Base-by-base conservation (phyloP, 2,797 vertebrate genomes). In the Smutsia gigantea region DNA sequence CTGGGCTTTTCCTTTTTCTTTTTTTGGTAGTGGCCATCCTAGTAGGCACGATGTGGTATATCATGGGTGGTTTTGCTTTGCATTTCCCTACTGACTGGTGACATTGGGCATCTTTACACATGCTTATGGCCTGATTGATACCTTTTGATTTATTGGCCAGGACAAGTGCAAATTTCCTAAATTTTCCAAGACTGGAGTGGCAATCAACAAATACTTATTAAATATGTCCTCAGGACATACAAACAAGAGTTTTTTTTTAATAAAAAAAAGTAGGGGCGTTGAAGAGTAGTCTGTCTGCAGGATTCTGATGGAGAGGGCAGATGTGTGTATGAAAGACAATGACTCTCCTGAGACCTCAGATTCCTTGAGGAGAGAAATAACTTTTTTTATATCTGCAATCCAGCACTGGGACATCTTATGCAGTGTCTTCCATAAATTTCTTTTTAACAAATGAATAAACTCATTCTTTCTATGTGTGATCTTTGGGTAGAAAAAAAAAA, bases 381-480 rank as follows among this genome's bases (percentile, higher is more conserved):
- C 39, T 66, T 77, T 63, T 39, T 64, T 46, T 11, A 34, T 72
- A 23, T 12, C 2, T 49, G 19, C 18, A 9, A 23, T 88, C n/a
- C 39, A 92, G 68, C 29, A 72, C 2, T 66, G 46, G 31, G n/a
- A 64, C 31, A 31, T 72, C 49, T 72, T 94, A 81, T 59, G 18
- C 13, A 11, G 14, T 72, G 59, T 15, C 64, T 96, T 93, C 87
- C 51, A 77, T 57, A 90, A 86, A 75, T 89, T 93, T 79, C 92
- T 96, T 91, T 94, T 87, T 87, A 88, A 63, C 49, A 91, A 79
- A 85, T 87, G 66, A 97, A 69, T 84, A 89, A 90, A 88, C 49
- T 90, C 37, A 46, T 81, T 89, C 53, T 95, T 93, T 77, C 5
- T 81, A 75, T 63, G n/a, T 23, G 18, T 81, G 37, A 34, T 87